Evolutionary conservation across 2,113 vertebrate genomes (phyloP).

Genomic region (Malurus cyaneus): DNA sequence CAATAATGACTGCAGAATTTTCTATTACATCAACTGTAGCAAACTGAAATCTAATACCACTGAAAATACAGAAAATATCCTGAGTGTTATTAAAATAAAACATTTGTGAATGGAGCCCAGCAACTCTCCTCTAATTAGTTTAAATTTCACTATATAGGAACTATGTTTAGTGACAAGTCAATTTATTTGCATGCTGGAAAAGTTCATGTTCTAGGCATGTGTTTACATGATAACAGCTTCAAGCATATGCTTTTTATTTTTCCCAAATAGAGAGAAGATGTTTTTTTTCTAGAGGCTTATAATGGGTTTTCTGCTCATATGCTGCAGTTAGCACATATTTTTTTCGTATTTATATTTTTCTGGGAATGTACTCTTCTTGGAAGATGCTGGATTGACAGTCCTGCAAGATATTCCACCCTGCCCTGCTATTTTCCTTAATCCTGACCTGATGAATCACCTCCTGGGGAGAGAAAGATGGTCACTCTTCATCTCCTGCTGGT

Average conservation of each 20-base stretch:
- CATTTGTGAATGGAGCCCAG: background rate
- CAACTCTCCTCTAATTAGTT: constrained; percentile 17
- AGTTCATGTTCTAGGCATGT: background rate
- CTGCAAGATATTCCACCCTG: background rate
- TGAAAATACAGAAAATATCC: constrained; percentile 1
- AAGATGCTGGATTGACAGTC: background rate
- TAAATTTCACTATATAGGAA: background rate
- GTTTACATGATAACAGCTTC: constrained; percentile 36
- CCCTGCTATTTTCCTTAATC: background rate
- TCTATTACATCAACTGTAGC: background rate
- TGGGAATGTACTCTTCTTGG: background rate
- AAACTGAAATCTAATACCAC: constrained; percentile 18
- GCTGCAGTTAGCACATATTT: background rate
- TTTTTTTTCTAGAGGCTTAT: background rate
- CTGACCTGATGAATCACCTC: background rate
- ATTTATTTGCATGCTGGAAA: constrained; percentile 31
- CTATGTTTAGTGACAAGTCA: background rate
- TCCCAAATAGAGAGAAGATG: background rate
- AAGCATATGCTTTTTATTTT: constrained; percentile 41
- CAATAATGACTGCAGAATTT: constrained; percentile 11
- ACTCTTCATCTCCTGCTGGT: background rate
- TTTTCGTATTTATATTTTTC: background rate
- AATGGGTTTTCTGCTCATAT: background rate
- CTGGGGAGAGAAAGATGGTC: background rate
- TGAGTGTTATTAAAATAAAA: constrained; percentile 17